Evolutionary conservation across 2,888 invertebrate genomes (phyloP).

Genomic region (Neoscelio sp.): DNA sequence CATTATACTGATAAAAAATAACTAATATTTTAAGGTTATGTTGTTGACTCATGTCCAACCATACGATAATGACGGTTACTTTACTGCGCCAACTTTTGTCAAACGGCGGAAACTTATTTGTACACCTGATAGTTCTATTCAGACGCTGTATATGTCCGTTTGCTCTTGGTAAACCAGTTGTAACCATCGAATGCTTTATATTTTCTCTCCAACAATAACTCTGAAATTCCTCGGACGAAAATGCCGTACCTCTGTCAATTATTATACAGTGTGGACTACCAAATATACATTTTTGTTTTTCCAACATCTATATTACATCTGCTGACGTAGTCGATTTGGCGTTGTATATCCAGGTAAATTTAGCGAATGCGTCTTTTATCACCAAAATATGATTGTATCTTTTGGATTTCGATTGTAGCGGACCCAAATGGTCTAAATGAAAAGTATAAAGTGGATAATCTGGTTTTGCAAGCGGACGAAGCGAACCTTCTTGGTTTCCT

Average conservation of each 20-base stretch:
- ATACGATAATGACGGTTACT: no score
- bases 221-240: constrained; percentile 44
- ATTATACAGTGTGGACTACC: constrained; percentile 31
- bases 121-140: no score
- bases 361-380: background rate
- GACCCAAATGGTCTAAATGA: constrained; percentile 16
- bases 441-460: constrained; percentile 17
- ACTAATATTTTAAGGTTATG: no score
- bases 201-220: constrained; percentile 27
- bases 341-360: constrained; percentile 7
- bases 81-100: no score
- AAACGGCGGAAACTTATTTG: no score
- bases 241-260: constrained; percentile 50
- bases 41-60: no score
- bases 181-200: constrained; percentile 31
- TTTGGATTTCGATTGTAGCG: background rate
- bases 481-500: constrained; percentile 34
- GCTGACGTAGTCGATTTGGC: constrained; percentile 5
- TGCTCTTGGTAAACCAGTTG: constrained; percentile 24
- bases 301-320: constrained; percentile 38
- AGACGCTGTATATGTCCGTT: background rate
- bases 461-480: constrained; percentile 26
- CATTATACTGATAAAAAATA: no score
- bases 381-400: constrained; percentile 25
- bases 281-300: constrained; percentile 31